Evolutionary conservation across 2,113 vertebrate genomes (phyloP).

Genomic region (Corythaixoides concolor): DNA sequence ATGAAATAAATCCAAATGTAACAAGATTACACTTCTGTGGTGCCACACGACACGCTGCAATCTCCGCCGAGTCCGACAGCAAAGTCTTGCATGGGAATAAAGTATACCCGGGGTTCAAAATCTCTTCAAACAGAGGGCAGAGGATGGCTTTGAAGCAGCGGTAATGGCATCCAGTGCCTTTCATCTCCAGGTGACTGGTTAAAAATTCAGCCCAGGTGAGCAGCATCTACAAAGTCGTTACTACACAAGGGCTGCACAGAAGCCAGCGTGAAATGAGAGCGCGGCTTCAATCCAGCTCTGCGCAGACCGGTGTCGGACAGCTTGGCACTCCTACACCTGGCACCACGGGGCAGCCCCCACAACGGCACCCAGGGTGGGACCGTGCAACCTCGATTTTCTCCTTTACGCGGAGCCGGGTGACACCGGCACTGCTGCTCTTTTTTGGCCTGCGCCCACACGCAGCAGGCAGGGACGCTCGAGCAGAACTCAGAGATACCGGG

Average conservation of each 20-base stretch:
- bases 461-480: not conserved
- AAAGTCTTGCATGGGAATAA: not conserved
- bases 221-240: not conserved
- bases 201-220: not conserved
- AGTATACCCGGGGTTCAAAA: not conserved
- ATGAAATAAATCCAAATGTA: not conserved
- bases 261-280: not conserved
- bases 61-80: not conserved
- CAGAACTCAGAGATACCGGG: not conserved
- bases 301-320: not conserved
- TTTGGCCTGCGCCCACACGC: not conserved
- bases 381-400: rapidly evolving
- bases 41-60: not conserved
- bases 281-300: slow-evolving; percentile 3
- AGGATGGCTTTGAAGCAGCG: not conserved
- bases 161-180: not conserved
- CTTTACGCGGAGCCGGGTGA: not conserved
- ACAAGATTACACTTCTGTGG: not conserved
- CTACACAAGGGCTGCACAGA: not conserved
- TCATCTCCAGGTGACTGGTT: not conserved
- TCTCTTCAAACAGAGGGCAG: not conserved
- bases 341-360: not conserved
- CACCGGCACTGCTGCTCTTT: not conserved
- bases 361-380: not conserved
- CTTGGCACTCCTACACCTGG: not conserved